Percentiles rank a stretch among this genome's conserved stretches.
phyloP scores from a whole-genome alignment of 2,888 invertebrate genomes.

The Drosophila suboccidentalis region DNA sequence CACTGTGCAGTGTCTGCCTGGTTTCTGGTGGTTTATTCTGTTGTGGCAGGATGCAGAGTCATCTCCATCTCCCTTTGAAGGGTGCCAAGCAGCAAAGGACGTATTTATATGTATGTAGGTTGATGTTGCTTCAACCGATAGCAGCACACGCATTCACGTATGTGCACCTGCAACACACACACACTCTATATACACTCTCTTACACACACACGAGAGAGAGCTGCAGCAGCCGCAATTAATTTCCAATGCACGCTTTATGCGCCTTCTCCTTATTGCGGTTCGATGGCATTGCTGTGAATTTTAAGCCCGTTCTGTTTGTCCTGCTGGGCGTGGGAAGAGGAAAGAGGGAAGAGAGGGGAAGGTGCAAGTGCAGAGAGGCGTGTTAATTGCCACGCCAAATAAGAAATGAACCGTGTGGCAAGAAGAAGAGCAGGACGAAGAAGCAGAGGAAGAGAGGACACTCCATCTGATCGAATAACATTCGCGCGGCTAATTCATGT shows the following conservation, averaged over 20 bases:
- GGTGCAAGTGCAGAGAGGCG: conserved; percentile 54
- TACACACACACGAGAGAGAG: conserved; percentile 8
- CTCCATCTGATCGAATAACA: conserved; percentile 8
- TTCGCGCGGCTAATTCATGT: conserved; percentile 16
- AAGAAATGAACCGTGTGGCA: conserved; percentile 18
- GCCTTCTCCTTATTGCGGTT: conserved; percentile 58
- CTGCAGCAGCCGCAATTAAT: conserved; percentile 68
- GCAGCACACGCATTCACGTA: conserved; percentile 43
- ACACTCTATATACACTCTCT: background rate
- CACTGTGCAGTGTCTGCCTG: background rate
- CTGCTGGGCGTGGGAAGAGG: conserved; percentile 10
- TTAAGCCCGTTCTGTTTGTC: conserved; percentile 32
- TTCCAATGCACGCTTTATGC: conserved; percentile 77
- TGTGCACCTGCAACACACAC: conserved; percentile 22
- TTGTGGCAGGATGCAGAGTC: conserved; percentile 14
- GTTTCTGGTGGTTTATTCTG: background rate
- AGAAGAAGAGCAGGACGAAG: background rate
- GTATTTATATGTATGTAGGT: conserved; percentile 6
- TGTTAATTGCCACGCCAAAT: conserved; percentile 67
- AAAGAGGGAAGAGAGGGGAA: too few relatives aligned
- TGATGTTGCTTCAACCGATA: conserved; percentile 33
- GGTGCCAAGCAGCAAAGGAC: conserved; percentile 25
- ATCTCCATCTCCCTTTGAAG: conserved; percentile 15
- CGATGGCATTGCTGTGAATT: conserved; percentile 54
- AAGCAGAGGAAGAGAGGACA: background rate